A percentile compares a stretch with the other conserved stretches of the same genome.
These are phyloP conservation scores for Corythoichthys haematopterus DNA, from an alignment of 2,113 vertebrate genomes.

Conservation along the genomic window DNA sequence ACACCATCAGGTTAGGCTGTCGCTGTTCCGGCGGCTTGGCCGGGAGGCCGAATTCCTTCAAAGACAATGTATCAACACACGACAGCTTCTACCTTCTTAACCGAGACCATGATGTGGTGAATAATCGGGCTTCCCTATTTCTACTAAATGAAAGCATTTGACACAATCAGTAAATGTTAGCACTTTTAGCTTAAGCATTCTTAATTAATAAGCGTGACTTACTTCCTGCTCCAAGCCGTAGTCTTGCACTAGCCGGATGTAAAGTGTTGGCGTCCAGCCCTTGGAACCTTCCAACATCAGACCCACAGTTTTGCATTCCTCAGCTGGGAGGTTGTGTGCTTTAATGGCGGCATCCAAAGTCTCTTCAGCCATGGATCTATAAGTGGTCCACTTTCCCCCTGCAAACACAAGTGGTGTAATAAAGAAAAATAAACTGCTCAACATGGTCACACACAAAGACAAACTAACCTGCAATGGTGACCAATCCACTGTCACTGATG, in stretches of 20 bases:
- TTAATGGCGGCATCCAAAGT: constrained; percentile 80
- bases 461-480: constrained; percentile 89
- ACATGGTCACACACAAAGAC: constrained; percentile 56
- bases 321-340: constrained; percentile 71
- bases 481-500: constrained; percentile 82
- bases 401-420: constrained; percentile 1
- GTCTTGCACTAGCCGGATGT: constrained; percentile 94
- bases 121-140: background rate
- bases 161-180: background rate
- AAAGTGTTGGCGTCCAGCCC: constrained; percentile 90
- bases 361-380: constrained; percentile 92
- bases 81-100: background rate
- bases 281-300: constrained; percentile 85
- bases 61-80: background rate
- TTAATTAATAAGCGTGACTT: constrained; percentile 5
- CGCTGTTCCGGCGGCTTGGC: no score
- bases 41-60: no score
- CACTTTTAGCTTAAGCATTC: background rate
- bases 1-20: no score
- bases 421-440: background rate
- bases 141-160: background rate
- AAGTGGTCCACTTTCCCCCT: constrained; percentile 99
- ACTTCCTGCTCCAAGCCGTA: constrained; percentile 95
- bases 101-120: background rate
- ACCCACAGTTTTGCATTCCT: constrained; percentile 80